Conservation (phyloP, 2,113 vertebrate species). For the Trochalopteron elliotii region DNA sequence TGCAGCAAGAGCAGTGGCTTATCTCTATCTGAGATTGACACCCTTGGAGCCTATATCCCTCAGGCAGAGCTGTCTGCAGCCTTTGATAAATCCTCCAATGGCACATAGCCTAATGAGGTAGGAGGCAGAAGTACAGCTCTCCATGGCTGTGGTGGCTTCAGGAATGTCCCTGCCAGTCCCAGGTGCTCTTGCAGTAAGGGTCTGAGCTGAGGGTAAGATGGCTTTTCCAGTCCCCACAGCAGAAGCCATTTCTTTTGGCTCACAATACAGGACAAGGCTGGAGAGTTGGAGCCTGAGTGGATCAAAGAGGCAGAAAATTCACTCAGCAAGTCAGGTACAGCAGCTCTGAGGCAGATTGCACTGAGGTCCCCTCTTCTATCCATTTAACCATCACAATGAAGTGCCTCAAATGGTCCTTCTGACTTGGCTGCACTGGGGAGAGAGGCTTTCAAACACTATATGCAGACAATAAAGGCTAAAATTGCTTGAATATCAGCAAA, state of each 20-base stretch:
- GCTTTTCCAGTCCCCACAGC: not conserved
- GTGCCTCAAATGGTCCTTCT: not conserved
- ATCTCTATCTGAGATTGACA: not conserved
- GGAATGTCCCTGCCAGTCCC: not conserved
- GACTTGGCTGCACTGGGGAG: not conserved
- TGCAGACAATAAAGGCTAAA: not conserved
- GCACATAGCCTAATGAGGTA: not conserved
- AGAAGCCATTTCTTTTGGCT: not conserved
- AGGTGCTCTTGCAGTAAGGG: not conserved
- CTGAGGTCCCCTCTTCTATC: not conserved
- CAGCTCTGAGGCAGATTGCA: not conserved
- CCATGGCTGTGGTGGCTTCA: not conserved
- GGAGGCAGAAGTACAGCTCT: not conserved
- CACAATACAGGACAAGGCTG: not conserved
- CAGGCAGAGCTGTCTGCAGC: not conserved
- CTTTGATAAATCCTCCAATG: not conserved
- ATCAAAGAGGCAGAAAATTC: not conserved
- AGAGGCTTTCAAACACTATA: not conserved
- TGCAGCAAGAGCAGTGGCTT: not conserved
- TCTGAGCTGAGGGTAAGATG: not conserved
- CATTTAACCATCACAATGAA: not conserved
- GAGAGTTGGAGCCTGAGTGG: not conserved
- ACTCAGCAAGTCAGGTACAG: accelerated
- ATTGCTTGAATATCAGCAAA: accelerated
- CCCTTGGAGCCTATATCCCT: not conserved